Evolutionary conservation across 2,113 vertebrate species (phyloP), one percentile per base, ranked within the genome.

Genomic region (Oncorhynchus masou): DNA sequence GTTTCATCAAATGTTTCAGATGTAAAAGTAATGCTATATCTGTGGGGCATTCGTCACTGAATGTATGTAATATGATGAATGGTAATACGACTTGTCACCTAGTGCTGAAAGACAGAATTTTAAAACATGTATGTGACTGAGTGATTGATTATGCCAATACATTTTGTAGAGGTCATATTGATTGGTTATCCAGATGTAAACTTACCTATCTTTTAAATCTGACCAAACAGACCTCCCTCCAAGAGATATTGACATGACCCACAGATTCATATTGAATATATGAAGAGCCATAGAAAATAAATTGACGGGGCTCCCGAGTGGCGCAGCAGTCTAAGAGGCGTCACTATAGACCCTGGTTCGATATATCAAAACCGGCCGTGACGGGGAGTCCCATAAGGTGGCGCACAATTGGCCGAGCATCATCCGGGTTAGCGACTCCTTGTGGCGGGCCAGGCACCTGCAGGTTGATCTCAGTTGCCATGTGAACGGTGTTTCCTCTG

Each of bases 21-120:
- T 2, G 31, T 60, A 54, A 82, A 82, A 68, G 76, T 70, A 77
- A 85, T 77, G 71, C 67, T 69, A 19, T 8, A 29, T 11, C 3
- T 4, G 51, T 65, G 71, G 73, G 31, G 65, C 0, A 31, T 54
- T 51, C 54, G 75, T 64, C 74, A 29, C 22, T 68, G 49, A 74
- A 71, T 71, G 83, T 81, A 76, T 87, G 83, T 25, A 87, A 67
- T 82, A 85, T 83, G 83, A 74, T 88, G 75, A 87, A 85, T 82
- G 85, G 80, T 91, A 91, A 92, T 92, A 80, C 75, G 16, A 86
- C 86, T 22, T 70, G 45, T 34, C 65, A 90, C 78, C 82, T 79
- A 84, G 84, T 89, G 89, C 91, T 90, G 88, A 89, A 88, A 91
- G 88, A 90, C 88, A 81, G 83, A 88, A 90, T 89, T 92, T 91